A percentile compares a stretch with the other conserved stretches of the same genome.
Conservation (phyloP, 2,888 invertebrate genomes). For the Lepidonotus clava region DNA sequence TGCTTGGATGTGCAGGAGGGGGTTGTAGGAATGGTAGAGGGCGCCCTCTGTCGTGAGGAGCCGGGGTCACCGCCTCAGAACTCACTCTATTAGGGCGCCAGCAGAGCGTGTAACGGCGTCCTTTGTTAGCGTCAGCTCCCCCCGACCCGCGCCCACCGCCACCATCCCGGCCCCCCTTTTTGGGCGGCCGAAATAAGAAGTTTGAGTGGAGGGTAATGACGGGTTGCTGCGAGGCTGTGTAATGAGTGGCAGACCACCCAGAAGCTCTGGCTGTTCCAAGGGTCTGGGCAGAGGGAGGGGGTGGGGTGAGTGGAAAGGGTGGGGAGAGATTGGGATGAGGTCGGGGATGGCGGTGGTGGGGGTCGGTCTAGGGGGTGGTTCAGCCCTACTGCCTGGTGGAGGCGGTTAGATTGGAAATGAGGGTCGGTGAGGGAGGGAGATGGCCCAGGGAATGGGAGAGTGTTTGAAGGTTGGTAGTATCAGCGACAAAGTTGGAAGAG, state of each 20-base stretch:
- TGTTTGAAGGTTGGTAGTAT: no score
- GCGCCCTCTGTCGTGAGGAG: neutral
- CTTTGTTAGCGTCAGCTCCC: neutral
- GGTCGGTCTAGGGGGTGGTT: neutral
- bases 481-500: no score
- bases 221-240: slow-evolving; percentile 26
- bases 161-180: slow-evolving; percentile 4
- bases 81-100: slow-evolving; percentile 8
- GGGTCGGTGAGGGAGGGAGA: neutral
- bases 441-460: neutral
- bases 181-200: slow-evolving; percentile 29
- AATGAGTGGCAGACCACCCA: slow-evolving; percentile 49
- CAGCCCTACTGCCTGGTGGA: neutral
- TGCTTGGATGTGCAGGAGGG: neutral
- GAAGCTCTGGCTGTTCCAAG: neutral
- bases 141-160: neutral
- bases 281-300: neutral
- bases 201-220: slow-evolving; percentile 40
- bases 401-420: neutral
- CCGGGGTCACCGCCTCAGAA: slow-evolving; percentile 5
- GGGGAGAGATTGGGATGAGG: neutral
- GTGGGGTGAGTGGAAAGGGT: neutral
- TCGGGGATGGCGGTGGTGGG: neutral
- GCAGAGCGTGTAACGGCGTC: slow-evolving; percentile 21
- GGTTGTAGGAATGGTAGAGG: neutral